phyloP scores from a whole-genome alignment of 2,888 invertebrate species.

The Nephrotoma guestfalica region DNA sequence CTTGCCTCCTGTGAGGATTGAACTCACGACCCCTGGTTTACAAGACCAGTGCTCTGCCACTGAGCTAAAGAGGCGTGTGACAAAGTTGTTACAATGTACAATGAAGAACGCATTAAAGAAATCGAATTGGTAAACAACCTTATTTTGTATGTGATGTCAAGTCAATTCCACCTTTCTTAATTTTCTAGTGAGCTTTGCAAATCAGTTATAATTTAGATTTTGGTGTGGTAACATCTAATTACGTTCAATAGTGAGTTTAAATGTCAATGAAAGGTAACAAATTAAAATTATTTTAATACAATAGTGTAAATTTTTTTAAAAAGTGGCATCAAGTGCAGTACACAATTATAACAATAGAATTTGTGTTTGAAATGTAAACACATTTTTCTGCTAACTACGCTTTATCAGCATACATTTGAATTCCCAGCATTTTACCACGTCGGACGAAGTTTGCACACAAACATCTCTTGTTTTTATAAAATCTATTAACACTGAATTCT shows the following conservation, averaged over 20 bases:
- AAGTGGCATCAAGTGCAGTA: too few relatives aligned
- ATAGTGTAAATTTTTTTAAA: too few relatives aligned
- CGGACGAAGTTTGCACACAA: too few relatives aligned
- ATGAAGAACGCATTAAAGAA: background rate
- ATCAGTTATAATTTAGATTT: background rate
- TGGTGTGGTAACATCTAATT: background rate
- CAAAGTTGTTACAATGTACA: background rate
- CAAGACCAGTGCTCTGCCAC: constrained; percentile 23
- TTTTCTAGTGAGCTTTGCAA: background rate
- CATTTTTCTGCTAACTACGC: too few relatives aligned
- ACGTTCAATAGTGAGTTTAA: background rate
- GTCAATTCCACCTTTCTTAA: background rate
- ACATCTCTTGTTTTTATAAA: too few relatives aligned
- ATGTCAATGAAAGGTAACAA: background rate
- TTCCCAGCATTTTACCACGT: too few relatives aligned
- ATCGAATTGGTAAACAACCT: background rate
- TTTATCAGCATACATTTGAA: too few relatives aligned
- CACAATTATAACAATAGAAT: constrained; percentile 25
- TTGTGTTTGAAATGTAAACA: too few relatives aligned
- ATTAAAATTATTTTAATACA: too few relatives aligned
- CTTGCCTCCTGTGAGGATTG: constrained; percentile 21
- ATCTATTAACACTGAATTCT: too few relatives aligned
- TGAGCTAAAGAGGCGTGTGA: constrained; percentile 19
- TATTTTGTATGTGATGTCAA: background rate
- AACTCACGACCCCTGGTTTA: constrained; percentile 23